Base-by-base conservation (phyloP, 2,113 vertebrate species). In the Diadophis punctatus region DNA sequence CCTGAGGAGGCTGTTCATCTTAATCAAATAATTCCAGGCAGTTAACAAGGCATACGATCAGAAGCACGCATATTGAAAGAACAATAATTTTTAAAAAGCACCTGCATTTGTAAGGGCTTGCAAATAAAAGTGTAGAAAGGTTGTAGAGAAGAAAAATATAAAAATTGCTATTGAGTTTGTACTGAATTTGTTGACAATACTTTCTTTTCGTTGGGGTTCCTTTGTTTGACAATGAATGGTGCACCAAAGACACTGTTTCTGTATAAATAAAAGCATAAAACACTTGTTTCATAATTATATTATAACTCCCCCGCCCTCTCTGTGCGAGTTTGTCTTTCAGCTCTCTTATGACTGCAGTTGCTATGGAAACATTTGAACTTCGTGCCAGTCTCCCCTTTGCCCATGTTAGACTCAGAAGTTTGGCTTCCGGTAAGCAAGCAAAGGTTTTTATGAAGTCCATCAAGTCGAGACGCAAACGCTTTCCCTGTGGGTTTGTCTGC, bases 281-380 rank as follows among this genome's bases (percentile, higher is more conserved):
- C 49, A 43, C 90, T 95, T 60, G 55, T 10, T 94, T 94, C 93
- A 80, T 92, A 93, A 93, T 96, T 95, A 95, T 91, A 94, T 84
- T 87, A 27, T 93, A 27, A 91, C 27, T 3, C 34, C 30, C n/a
- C 16, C 0, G 16, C 68, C 30, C 16, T 43, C 74, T 22, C 74
- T 9, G 0, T n/a, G 87, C 93, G 43, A 34, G 18, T 49, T 60
- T 93, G 46, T 80, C 90, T 51, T 87, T 56, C 6, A 20, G 1
- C 22, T 92, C 91, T 94, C 92, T 95, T 30, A 58, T 86, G 80
- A 89, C 85, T 30, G 20, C 25, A 34, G 89, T 96, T 95, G 58
- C 94, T 55, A 92, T 86, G 55, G 91, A 94, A 95, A 95, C 48
- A 0, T 0, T 16, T 48, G 49, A 27, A 58, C 3, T 27, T 87